These are phyloP conservation scores for Rhagonycha fulva DNA, from an alignment of 2,888 invertebrate genomes.

Conservation along the genomic window DNA sequence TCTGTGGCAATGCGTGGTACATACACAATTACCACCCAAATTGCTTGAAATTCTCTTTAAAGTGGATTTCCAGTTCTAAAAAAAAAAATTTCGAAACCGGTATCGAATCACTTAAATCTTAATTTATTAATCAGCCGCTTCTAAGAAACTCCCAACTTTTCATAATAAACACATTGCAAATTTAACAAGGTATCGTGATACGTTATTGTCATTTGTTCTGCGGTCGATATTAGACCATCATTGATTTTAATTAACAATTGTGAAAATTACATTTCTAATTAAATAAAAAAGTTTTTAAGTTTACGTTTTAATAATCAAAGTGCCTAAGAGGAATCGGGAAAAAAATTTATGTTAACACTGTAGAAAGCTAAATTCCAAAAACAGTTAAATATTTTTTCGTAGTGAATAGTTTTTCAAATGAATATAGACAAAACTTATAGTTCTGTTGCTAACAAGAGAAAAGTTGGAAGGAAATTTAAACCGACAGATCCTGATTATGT, in stretches of 20 bases:
- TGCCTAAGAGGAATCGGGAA: neutral
- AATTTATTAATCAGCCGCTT: neutral
- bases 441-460: neutral
- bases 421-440: neutral
- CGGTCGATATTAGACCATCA: neutral
- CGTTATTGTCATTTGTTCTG: neutral
- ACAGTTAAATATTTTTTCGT: neutral
- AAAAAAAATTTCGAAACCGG: neutral
- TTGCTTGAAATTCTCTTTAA: neutral
- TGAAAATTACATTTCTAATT: neutral
- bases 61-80: neutral
- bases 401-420: neutral
- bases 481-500: conserved; percentile 33
- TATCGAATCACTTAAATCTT: neutral
- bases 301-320: neutral
- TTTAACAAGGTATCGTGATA: neutral
- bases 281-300: neutral
- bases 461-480: conserved; percentile 34
- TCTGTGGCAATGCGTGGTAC: neutral
- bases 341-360: neutral
- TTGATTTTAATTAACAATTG: neutral
- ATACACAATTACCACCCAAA: neutral
- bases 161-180: neutral
- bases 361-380: neutral
- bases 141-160: neutral